Evolutionary conservation across 2,797 vertebrate genomes (phyloP), one percentile per base, ranked within the genome.

Genomic region (Coregonus ussuriensis): DNA sequence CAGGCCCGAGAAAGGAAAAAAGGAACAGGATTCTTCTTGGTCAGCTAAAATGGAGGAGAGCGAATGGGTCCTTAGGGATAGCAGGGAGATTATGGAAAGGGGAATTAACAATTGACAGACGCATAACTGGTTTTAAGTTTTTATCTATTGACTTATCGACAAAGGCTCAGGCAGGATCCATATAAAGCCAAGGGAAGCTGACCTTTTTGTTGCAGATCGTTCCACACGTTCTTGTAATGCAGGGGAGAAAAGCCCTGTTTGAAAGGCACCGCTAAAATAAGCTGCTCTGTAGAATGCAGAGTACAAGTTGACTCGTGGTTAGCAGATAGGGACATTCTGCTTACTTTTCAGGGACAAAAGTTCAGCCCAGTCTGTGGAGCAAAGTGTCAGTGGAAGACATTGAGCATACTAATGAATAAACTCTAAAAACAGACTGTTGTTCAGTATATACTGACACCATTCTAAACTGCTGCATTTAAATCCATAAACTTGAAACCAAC

Each of bases 101-200:
- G 71, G 29, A 86, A 86, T 87, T 82, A 82, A 31, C 74, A 76
- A 53, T 66, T 82, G 82, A 84, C 78, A 80, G 69, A 80, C 56
- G 72, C 74, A 83, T 85, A 90, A 87, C 82, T 73, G 74, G 75
- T 71, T 86, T 77, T 73, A 81, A 80, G 71, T 74, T 86, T 85
- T 81, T 70, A 82, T 86, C 86, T 88, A 87, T 86, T n/a, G 47
- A 80, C 11, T 35, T 80, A 85, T 83, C 84, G 86, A 89, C 78
- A 41, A 82, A 67, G 69, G n/a, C 29, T 83, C 31, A 68, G 16
- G 52, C 59, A 5, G 74, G 72, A 84, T 83, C 80, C 77, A 82
- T 68, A 74, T 69, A 80, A 29, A 83, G 71, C 78, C 25, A 7
- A 52, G n/a, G 21, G 1, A 53, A 67, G 37, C 53, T 75, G 75